Percentiles rank a stretch among this genome's conserved stretches.
Conservation (phyloP, 2,888 invertebrate genomes). For the Melinopterus prodromus region DNA sequence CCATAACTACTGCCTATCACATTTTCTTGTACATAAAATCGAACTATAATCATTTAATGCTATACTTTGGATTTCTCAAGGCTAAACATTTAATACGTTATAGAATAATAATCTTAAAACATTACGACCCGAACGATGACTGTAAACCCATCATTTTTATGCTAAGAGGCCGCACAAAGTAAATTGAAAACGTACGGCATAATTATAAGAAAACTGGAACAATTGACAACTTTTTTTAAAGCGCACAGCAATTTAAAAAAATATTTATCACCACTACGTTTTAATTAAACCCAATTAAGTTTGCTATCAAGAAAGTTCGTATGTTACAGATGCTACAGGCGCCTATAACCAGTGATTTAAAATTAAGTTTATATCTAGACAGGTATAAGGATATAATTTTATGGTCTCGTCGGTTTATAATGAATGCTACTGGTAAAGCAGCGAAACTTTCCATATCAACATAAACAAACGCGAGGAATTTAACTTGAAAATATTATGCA, state of each 20-base stretch:
- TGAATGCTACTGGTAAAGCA: no score
- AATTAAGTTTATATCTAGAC: no score
- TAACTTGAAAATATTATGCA: no score
- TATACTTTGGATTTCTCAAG: no score
- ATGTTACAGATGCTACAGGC: not conserved
- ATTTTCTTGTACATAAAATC: no score
- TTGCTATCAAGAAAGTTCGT: not conserved
- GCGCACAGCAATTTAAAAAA: not conserved
- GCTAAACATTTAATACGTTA: not conserved
- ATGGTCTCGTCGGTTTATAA: no score
- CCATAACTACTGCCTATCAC: no score
- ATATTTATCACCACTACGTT: not conserved
- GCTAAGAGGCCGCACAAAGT: not conserved
- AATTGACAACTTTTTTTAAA: not conserved
- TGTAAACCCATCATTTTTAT: not conserved
- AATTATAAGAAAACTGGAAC: not conserved
- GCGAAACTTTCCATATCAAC: no score
- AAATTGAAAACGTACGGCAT: not conserved
- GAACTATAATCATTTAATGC: no score
- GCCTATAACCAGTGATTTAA: not conserved
- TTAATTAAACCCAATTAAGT: not conserved
- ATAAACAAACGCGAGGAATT: no score
- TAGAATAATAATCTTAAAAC: not conserved
- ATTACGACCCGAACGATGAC: not conserved
- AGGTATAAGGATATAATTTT: no score